A percentile compares a stretch with the other conserved stretches of the same genome.
phyloP scores from a whole-genome alignment of 2,797 vertebrate species.

The Melanotaenia maccullochi region DNA sequence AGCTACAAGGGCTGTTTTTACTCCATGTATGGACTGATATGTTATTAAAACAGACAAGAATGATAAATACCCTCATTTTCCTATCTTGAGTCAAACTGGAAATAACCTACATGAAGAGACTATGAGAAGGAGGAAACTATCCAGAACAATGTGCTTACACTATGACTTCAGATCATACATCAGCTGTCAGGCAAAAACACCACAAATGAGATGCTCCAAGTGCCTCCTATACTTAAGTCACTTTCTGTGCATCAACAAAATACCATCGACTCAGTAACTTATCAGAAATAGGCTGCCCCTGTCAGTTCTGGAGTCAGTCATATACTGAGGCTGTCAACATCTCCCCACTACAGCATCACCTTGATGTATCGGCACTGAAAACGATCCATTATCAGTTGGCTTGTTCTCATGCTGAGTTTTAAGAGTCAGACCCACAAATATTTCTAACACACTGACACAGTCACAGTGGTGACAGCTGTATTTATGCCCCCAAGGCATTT shows the following conservation, averaged over 20 bases:
- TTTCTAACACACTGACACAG: conserved; percentile 21
- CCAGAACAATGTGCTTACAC: neutral
- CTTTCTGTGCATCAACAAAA: conserved; percentile 40
- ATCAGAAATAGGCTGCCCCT: conserved; percentile 29
- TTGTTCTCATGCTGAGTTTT: conserved; percentile 32
- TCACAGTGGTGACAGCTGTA: conserved; percentile 29
- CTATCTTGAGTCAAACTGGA: neutral
- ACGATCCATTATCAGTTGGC: conserved; percentile 49
- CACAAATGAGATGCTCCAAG: conserved; percentile 13
- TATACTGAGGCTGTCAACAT: conserved; percentile 50
- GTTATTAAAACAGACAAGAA: neutral
- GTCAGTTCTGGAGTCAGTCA: conserved; percentile 18
- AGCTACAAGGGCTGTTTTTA: neutral
- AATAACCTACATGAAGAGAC: conserved; percentile 7
- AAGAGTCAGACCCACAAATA: conserved; percentile 39
- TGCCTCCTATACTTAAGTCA: conserved; percentile 20
- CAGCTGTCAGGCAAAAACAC: conserved; percentile 28
- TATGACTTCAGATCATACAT: conserved; percentile 6
- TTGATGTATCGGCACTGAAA: conserved; percentile 41
- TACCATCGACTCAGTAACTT: conserved; percentile 44
- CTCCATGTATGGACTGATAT: neutral
- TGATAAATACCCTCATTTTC: neutral
- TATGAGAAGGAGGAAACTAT: neutral
- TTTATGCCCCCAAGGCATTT: neutral
- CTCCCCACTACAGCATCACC: conserved; percentile 34